Evolutionary conservation across 2,113 vertebrate species (phyloP), one percentile per base, ranked within the genome.

Genomic region (Procavia capensis): DNA sequence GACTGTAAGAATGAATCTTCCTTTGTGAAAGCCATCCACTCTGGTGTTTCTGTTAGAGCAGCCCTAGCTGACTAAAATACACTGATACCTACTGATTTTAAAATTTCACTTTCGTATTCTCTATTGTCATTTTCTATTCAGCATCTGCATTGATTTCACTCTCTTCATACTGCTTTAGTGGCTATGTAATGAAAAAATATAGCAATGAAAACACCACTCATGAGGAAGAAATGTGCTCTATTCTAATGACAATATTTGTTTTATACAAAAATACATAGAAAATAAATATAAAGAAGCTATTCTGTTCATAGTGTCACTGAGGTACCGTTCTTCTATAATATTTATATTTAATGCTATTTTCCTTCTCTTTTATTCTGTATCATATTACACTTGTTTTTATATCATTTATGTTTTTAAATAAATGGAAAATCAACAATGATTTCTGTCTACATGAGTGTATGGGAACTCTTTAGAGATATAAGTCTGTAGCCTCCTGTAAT

Each of bases 231-330:
- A 72, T 78, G 13, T 50, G 2, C 36, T 89, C 41, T 82, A 57
- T 61, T 85, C 22, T 61, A 91, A 78, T 27, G 17, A 68, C 41
- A 81, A 85, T 82, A 78, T 76, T 85, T 78, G 31, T 88, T 94
- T 96, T 85, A 64, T 80, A 19, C 39, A 91, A 78, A 95, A 91
- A 90, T 75, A 31, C 41, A 91, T 47, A 0, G 20, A 95, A 66
- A 7, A 83, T 20, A 83, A 93, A 74, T 91, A 50, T 68, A 74
- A 61, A 75, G 41, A 80, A 90, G 61, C 36, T 27, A 57, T 85
- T 95, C n/a, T 50, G 3, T 66, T 81, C 74, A 87, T 5, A 85
- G 19, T 75, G 8, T 24, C 57, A 70, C 3, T 90, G 86, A 79
- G 39, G 9, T 63, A 50, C 1, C 10, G 2, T 70, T 39, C 19